Evolutionary conservation across 2,888 invertebrate genomes (phyloP).

Genomic region (Cataglyphis rosenhaueri): DNA sequence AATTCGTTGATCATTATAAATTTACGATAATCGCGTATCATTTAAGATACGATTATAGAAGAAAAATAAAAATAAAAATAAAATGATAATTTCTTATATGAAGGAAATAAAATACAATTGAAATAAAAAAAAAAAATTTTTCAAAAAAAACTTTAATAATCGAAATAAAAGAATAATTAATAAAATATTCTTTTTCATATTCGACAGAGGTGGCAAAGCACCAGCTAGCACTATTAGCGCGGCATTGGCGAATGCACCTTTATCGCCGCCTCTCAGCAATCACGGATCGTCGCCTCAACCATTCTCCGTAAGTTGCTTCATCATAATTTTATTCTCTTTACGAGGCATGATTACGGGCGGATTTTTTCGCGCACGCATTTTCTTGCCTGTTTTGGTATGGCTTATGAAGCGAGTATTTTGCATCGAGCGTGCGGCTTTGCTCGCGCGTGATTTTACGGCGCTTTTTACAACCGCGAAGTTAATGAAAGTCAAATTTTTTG

Average conservation of each 20-base stretch:
- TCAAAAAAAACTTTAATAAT: not conserved
- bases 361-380: conserved; percentile 50
- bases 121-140: not conserved
- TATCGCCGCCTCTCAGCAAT: conserved; percentile 88
- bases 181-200: conserved; percentile 22
- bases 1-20: not conserved
- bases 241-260: conserved; percentile 88
- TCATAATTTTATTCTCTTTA: conserved; percentile 41
- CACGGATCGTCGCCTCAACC: conserved; percentile 88
- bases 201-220: conserved; percentile 88
- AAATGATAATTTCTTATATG: not conserved
- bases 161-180: conserved; percentile 24
- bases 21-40: not conserved
- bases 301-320: conserved; percentile 88
- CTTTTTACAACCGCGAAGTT: conserved; percentile 19
- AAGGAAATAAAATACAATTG: not conserved
- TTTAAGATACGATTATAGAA: not conserved
- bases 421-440: conserved; percentile 57
- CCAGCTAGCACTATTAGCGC: conserved; percentile 92
- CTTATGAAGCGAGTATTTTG: conserved; percentile 51
- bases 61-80: not conserved
- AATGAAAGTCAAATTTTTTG: conserved; percentile 26
- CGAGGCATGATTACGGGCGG: conserved; percentile 35
- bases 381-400: conserved; percentile 51
- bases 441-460: conserved; percentile 24